phyloP scores from a whole-genome alignment of 2,888 invertebrate species.

The Gymnocheta viridis region DNA sequence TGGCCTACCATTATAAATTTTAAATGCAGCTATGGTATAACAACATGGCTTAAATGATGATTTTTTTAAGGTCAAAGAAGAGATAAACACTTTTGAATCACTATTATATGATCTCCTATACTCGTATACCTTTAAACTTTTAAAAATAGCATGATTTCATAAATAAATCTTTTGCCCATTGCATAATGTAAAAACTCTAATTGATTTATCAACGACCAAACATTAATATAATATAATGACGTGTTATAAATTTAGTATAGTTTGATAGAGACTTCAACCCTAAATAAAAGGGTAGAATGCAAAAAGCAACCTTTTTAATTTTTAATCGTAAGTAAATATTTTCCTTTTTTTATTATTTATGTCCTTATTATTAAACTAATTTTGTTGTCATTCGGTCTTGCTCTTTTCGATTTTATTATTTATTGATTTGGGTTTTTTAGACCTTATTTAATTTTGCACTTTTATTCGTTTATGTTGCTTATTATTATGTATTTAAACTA shows the following conservation, averaged over 20 bases:
- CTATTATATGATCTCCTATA: too few relatives aligned
- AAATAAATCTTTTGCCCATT: neutral
- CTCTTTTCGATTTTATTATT: neutral
- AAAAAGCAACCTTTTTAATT: neutral
- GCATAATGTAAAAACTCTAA: neutral
- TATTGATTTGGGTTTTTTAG: neutral
- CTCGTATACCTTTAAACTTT: too few relatives aligned
- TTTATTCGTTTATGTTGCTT: too few relatives aligned
- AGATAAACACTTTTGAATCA: too few relatives aligned
- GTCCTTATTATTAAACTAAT: neutral
- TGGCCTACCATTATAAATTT: too few relatives aligned
- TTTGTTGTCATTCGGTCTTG: neutral
- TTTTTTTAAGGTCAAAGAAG: too few relatives aligned
- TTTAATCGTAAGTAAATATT: slow-evolving; percentile 31
- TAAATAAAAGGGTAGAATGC: neutral
- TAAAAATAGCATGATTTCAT: neutral
- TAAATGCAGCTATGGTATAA: too few relatives aligned
- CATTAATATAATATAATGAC: too few relatives aligned
- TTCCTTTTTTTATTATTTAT: neutral
- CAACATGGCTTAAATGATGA: too few relatives aligned
- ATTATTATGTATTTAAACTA: too few relatives aligned
- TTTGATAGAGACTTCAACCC: neutral
- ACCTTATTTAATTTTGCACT: too few relatives aligned
- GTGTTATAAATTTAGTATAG: neutral
- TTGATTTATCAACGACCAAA: neutral